These are phyloP conservation scores for Pocillopora meandrina DNA, from an alignment of 92 coral and sea anemone genomes.

Conservation along the genomic window DNA sequence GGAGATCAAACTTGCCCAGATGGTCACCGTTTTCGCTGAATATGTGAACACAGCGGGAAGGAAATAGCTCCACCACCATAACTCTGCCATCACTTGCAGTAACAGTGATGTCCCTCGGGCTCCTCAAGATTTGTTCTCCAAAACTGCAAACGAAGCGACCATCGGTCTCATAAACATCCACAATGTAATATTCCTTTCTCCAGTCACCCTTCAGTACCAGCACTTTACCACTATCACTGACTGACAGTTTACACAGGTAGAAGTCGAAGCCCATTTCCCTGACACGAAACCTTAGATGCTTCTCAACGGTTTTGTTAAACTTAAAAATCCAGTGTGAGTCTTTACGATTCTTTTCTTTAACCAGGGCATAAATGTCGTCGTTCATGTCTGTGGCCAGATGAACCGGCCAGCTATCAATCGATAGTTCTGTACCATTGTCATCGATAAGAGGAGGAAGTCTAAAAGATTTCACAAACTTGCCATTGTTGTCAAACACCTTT, in stretches of 20 bases:
- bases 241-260: background rate
- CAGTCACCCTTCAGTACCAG: slow-evolving; percentile 14
- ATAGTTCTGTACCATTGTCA: background rate
- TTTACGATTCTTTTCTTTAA: background rate
- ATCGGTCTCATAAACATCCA: slow-evolving; percentile 26
- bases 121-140: background rate
- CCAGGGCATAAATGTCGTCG: slow-evolving; percentile 35
- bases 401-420: background rate
- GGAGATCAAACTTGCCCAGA: slow-evolving; percentile 23
- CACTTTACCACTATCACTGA: slow-evolving; percentile 16
- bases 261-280: background rate
- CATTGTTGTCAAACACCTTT: slow-evolving; percentile 47
- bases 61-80: slow-evolving; percentile 2
- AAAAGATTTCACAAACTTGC: slow-evolving; percentile 40
- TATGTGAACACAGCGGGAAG: slow-evolving; percentile 10
- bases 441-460: background rate
- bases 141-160: slow-evolving; percentile 1
- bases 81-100: slow-evolving; percentile 31
- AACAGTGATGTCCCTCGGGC: slow-evolving; percentile 4
- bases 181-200: background rate
- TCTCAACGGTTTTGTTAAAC: background rate
- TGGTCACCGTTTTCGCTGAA: slow-evolving; percentile 47
- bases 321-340: background rate
- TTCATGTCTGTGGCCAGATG: slow-evolving; percentile 40
- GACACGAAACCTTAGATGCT: slow-evolving; percentile 3